These are phyloP conservation scores for Acromyrmex heyeri DNA, from an alignment of 1,140 invertebrate genomes.

Conservation along the genomic window DNA sequence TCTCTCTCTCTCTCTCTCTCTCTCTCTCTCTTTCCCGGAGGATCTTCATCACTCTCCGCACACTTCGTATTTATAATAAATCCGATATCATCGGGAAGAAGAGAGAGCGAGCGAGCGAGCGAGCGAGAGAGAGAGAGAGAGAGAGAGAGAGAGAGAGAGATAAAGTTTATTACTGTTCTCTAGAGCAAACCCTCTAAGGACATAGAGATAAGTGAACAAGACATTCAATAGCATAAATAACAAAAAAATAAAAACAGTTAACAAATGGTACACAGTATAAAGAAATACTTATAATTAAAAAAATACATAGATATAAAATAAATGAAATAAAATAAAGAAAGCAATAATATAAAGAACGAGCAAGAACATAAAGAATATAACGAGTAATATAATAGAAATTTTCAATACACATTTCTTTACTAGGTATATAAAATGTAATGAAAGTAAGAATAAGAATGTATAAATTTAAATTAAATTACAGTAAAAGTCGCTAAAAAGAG, in stretches of 20 bases:
- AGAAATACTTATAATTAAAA: no score
- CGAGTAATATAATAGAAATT: no score
- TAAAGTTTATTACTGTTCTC: no score
- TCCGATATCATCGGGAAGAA: slow-evolving; percentile 71
- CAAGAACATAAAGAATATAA: no score
- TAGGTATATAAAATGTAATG: background rate
- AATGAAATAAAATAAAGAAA: no score
- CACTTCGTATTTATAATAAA: slow-evolving; percentile 81
- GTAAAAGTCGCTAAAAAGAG: background rate
- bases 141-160: slow-evolving; percentile 25
- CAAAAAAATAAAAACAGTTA: no score
- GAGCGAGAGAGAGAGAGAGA: slow-evolving; percentile 3
- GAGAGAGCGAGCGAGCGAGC: slow-evolving; percentile 1
- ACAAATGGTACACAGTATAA: no score
- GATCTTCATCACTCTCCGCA: slow-evolving; percentile 46
- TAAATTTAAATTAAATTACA: slow-evolving; percentile 4
- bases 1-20: slow-evolving; percentile 12
- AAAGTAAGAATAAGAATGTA: background rate
- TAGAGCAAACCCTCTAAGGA: no score
- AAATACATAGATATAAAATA: no score
- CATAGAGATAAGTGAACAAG: no score
- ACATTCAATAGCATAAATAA: no score
- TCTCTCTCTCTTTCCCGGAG: slow-evolving; percentile 36
- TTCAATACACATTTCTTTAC: background rate
- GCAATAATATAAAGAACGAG: no score